Evolutionary conservation across 2,888 invertebrate species (phyloP), one percentile per base, ranked within the genome.

Genomic region (Schrankia costaestrigalis): DNA sequence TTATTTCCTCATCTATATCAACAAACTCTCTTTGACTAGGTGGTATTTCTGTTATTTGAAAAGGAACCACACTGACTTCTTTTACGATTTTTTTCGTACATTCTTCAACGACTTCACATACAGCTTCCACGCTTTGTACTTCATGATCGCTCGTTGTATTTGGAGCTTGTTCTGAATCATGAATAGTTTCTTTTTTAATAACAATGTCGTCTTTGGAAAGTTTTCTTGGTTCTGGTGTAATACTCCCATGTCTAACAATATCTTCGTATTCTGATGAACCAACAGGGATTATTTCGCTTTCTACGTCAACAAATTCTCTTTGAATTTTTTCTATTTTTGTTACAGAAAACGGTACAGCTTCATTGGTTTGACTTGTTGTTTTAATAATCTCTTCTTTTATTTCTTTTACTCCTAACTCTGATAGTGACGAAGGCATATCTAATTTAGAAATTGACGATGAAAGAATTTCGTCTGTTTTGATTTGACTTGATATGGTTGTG

Each of bases 21-120:
- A 89, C 78, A 48, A 87, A 77, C 41, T 85, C 76, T 52, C 89
- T 87, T 60, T 90, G 85, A 28, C 90, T 90, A 1, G 67, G 52
- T 36, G 88, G 89, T 44, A 71, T 62, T 54, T 81, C 79, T 7
- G 78, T 76, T 38, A 87, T 68, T 4, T 80, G 76, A 35, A 90
- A 90, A 7, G 90, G 90, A 51, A 90, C 71, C 36, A 81, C 68
- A 61, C 69, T 62, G 11, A 76, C 56, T 46, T 78, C 69, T 46
- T 73, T 63, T 0, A 81, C 46, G n/a, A 65, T 44, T 60, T 80
- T 86, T 54, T 81, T 80, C 5, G 71, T 42, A 49, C 77, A 81
- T 56, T 73, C 66, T 50, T 86, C 87, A 31, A 63, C 37, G 7
- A 80, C 44, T 67, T 63, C 67, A 22, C 32, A 34, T 18, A 31